These are phyloP conservation scores for Eretmocerus hayati DNA, from an alignment of 2,888 invertebrate species.

Conservation along the genomic window DNA sequence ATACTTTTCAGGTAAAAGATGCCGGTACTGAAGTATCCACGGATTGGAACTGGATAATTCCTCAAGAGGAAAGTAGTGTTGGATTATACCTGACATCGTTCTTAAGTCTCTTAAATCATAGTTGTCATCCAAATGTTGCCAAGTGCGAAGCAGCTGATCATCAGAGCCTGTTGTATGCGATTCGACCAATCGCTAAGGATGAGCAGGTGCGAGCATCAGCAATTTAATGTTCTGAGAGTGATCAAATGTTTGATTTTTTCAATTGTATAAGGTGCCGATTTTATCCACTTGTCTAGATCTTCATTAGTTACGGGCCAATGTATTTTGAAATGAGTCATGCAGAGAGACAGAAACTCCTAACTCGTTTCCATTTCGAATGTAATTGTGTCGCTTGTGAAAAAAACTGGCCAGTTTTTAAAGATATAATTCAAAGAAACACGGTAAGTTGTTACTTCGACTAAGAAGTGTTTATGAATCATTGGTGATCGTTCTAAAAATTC, in stretches of 20 bases:
- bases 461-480: background rate
- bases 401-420: conserved; percentile 12
- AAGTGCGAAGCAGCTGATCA: conserved; percentile 10
- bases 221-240: too few species aligned
- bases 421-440: background rate
- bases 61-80: conserved; percentile 8
- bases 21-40: background rate
- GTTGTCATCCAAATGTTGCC: conserved; percentile 14
- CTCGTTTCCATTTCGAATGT: conserved; percentile 10
- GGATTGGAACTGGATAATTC: conserved; percentile 13
- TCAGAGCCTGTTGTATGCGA: conserved; percentile 7
- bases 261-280: too few species aligned
- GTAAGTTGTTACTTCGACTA: conserved; percentile 5
- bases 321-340: conserved; percentile 3
- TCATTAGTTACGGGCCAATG: conserved; percentile 13
- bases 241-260: too few species aligned
- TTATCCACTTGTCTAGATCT: conserved; percentile 5
- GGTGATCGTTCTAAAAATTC: background rate
- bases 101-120: conserved; percentile 16
- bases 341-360: background rate
- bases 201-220: conserved; percentile 16
- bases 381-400: conserved; percentile 13
- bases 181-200: conserved; percentile 9
- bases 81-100: conserved; percentile 12
- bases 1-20: conserved; percentile 14